Conservation (phyloP, 2,888 invertebrate species). For the Amorpha juglandis region DNA sequence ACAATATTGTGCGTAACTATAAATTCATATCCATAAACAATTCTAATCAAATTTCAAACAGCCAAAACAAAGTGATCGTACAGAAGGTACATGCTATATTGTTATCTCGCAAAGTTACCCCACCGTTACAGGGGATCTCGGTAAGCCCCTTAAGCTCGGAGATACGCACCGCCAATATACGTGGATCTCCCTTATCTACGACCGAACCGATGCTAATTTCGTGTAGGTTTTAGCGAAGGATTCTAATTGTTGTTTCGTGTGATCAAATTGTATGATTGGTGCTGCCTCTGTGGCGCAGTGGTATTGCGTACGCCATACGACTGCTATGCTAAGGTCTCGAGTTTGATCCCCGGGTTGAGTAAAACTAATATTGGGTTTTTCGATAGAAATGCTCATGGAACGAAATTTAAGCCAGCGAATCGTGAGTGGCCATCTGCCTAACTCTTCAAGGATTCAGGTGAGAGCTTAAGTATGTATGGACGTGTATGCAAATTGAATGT, state of each 20-base stretch:
- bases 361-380: not conserved
- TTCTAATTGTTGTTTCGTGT: not conserved
- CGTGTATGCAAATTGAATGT: no score
- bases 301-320: no score
- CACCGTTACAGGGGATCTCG: conserved; percentile 35
- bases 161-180: conserved; percentile 49
- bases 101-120: conserved; percentile 24
- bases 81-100: conserved; percentile 2
- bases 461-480: no score
- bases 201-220: conserved; percentile 31
- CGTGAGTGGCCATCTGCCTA: no score
- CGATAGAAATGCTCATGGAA: no score
- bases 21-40: not conserved
- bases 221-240: not conserved
- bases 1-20: not conserved
- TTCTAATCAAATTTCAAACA: not conserved
- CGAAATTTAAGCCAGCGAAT: no score
- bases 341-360: no score
- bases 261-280: not conserved
- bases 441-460: no score
- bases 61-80: not conserved
- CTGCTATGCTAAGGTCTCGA: no score
- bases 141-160: conserved; percentile 53
- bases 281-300: no score
- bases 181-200: conserved; percentile 38